Percentiles rank a stretch among this genome's conserved stretches.
Conservation (phyloP, 1,140 invertebrate species). For the Andrena cerasifolii region DNA sequence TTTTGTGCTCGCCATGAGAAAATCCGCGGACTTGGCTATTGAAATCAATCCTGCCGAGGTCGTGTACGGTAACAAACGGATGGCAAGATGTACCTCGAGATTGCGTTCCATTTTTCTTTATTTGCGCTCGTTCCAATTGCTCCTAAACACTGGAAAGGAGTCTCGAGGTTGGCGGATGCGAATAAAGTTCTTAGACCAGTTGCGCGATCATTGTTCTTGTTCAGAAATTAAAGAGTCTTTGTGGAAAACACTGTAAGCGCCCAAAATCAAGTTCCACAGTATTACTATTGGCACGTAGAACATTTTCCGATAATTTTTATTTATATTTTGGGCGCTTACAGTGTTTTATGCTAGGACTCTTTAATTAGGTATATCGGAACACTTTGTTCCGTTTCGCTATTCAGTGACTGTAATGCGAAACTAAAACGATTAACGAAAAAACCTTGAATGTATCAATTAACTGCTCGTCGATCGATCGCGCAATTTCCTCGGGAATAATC, state of each 20-base stretch:
- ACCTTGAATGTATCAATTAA: not conserved
- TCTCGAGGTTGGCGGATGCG: not conserved
- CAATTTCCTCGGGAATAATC: not conserved
- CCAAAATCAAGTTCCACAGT: too few relatives aligned
- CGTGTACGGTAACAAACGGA: not conserved
- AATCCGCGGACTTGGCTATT: not conserved
- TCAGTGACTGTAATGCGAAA: not conserved
- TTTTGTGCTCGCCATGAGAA: conserved; percentile 26
- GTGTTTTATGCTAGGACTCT: too few relatives aligned
- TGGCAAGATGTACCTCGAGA: conserved; percentile 21
- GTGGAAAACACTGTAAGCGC: too few relatives aligned
- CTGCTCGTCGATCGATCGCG: not conserved
- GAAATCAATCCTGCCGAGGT: not conserved
- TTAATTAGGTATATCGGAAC: too few relatives aligned
- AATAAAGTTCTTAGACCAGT: not conserved
- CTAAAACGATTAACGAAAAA: not conserved
- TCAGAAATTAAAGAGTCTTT: too few relatives aligned
- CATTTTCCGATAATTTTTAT: too few relatives aligned
- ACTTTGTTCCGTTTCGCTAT: not conserved
- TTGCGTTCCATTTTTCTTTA: conserved; percentile 4
- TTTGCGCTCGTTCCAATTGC: not conserved
- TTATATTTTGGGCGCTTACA: too few relatives aligned
- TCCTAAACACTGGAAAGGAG: not conserved
- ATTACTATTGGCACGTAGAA: too few relatives aligned
- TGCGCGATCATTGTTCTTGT: not conserved